Percentiles rank a stretch among this genome's conserved stretches.
phyloP scores from a whole-genome alignment of 2,113 vertebrate genomes.

The Tringa solitaria region DNA sequence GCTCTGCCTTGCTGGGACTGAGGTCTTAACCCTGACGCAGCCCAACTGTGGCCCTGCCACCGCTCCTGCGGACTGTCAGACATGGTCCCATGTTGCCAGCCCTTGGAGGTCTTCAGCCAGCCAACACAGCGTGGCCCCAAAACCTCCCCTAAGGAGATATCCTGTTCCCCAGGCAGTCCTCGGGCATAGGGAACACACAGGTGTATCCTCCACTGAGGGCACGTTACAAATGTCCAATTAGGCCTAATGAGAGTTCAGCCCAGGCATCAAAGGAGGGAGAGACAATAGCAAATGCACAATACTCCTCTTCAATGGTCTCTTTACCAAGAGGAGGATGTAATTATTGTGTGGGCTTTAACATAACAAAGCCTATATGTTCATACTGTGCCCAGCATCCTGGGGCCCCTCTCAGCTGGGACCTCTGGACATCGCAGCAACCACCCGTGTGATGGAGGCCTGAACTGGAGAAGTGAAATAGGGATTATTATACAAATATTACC shows the following conservation, averaged over 20 bases:
- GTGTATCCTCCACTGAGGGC: neutral
- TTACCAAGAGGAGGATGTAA: neutral
- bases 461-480: neutral
- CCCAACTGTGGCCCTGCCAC: neutral
- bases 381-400: neutral
- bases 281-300: conserved; percentile 1
- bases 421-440: neutral
- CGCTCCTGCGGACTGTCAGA: neutral
- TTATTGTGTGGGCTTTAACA: conserved; percentile 18
- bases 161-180: neutral
- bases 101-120: neutral
- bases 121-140: neutral
- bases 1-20: neutral
- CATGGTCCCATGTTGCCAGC: rapidly evolving
- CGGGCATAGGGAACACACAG: neutral
- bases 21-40: neutral
- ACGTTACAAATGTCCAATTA: neutral
- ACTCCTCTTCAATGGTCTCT: neutral
- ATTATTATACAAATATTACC: neutral
- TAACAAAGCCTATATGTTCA: neutral
- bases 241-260: conserved; percentile 35
- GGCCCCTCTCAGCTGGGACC: neutral
- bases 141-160: neutral
- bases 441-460: neutral
- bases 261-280: neutral